Conservation (phyloP, 2,113 vertebrate species). For the Ameiurus melas region DNA sequence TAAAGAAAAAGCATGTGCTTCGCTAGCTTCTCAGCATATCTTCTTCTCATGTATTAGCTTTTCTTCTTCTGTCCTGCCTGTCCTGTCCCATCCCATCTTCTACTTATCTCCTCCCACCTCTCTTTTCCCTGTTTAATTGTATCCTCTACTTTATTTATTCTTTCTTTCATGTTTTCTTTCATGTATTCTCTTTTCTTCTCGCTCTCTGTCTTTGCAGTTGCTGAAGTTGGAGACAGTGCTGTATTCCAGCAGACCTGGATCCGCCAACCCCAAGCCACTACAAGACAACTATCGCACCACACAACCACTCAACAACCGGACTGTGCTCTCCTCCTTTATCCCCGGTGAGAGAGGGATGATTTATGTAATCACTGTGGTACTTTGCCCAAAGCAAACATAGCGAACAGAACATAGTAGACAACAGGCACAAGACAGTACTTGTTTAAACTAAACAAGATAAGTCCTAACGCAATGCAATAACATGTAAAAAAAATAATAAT, state of each 20-base stretch:
- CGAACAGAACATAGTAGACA: neutral
- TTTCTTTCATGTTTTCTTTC: neutral
- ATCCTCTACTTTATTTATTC: neutral
- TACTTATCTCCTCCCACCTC: too few species aligned
- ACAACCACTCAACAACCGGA: constrained; percentile 71
- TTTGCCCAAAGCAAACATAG: neutral
- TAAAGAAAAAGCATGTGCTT: neutral
- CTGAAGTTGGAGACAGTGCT: constrained; percentile 71
- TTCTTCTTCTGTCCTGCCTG: neutral
- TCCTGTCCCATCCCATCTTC: neutral
- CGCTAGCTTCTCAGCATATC: neutral
- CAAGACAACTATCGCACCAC: constrained; percentile 72
- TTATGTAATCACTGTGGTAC: neutral
- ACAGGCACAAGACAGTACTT: neutral
- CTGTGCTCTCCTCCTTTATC: constrained; percentile 69
- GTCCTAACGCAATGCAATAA: neutral
- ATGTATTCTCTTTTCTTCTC: neutral
- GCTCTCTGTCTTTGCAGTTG: constrained; percentile 56
- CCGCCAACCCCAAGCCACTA: constrained; percentile 58
- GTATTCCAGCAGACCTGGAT: constrained; percentile 63
- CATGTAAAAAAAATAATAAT: neutral
- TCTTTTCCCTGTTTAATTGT: neutral
- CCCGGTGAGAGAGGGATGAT: constrained; percentile 57
- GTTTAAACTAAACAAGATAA: neutral
- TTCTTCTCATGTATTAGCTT: neutral